These are phyloP conservation scores for Anabacerthia variegaticeps DNA, from an alignment of 2,797 vertebrate genomes.

Conservation along the genomic window DNA sequence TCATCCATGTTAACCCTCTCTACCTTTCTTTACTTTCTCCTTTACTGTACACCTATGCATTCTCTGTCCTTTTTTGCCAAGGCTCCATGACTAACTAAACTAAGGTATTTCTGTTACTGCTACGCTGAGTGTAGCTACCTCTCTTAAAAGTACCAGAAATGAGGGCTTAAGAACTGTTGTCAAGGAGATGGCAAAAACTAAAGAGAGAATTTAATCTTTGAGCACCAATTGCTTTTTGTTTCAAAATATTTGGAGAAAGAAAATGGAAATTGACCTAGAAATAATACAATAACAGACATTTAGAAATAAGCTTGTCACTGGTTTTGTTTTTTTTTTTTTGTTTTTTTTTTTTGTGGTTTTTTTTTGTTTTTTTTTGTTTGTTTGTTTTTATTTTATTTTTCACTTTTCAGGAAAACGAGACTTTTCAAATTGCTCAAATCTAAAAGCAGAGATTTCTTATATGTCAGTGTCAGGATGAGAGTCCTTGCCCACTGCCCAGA, in stretches of 20 bases:
- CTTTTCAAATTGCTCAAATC: neutral
- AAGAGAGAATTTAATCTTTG: neutral
- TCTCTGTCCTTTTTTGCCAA: neutral
- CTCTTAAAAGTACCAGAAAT: neutral
- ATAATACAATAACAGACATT: neutral
- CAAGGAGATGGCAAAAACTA: neutral
- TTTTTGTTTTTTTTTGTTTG: neutral
- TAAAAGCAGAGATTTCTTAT: neutral
- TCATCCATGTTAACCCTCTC: neutral
- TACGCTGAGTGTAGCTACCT: neutral
- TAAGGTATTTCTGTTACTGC: neutral
- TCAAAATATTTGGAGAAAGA: neutral
- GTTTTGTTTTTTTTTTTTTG: rapidly evolving
- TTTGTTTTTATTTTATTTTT: rapidly evolving
- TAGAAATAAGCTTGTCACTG: neutral
- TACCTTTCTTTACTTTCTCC: neutral
- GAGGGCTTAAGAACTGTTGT: neutral
- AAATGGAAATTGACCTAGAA: neutral
- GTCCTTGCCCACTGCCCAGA: neutral
- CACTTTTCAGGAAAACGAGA: neutral
- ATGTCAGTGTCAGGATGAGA: neutral
- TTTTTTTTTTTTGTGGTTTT: rapidly evolving
- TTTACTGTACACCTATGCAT: neutral
- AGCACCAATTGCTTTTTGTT: neutral
- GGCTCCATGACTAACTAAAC: neutral